These are phyloP conservation scores for Clytia hemisphaerica DNA, from an alignment of 30 jellyfish, hydroid and myxozoan species.

Conservation along the genomic window DNA sequence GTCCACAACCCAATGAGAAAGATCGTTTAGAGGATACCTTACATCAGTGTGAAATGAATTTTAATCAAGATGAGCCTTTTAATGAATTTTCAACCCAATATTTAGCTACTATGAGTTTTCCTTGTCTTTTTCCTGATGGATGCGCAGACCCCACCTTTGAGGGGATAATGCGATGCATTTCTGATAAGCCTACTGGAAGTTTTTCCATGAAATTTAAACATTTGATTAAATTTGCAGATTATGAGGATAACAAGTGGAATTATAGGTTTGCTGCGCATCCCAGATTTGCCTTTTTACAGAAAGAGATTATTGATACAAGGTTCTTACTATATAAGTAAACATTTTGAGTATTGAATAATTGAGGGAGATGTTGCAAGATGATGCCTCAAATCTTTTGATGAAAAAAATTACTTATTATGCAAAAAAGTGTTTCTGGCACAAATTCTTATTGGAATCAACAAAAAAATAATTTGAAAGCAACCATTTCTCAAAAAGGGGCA, in stretches of 20 bases:
- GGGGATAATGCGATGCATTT: conserved; percentile 7
- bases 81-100: conserved; percentile 27
- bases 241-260: not conserved
- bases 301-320: conserved; percentile 40
- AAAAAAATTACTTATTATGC: conserved; percentile 30
- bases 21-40: conserved; percentile 14
- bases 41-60: conserved; percentile 1
- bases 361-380: conserved; percentile 27
- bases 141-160: conserved; percentile 30
- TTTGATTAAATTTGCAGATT: conserved; percentile 39
- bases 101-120: conserved; percentile 35
- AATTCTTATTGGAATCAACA: conserved; percentile 37
- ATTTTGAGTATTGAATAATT: conserved; percentile 15
- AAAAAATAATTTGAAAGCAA: conserved; percentile 22
- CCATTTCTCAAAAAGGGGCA: conserved; percentile 21
- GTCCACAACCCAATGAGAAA: conserved; percentile 26
- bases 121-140: conserved; percentile 33
- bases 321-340: conserved; percentile 23
- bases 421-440: conserved; percentile 37
- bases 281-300: conserved; percentile 42
- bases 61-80: conserved; percentile 22
- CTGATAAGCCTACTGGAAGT: conserved; percentile 10
- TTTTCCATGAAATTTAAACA: conserved; percentile 35
- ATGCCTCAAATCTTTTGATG: conserved; percentile 11
- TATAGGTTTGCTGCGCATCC: conserved; percentile 52